Base-by-base conservation (phyloP, 1,140 invertebrate genomes). In the Zaprionus gabonicus region DNA sequence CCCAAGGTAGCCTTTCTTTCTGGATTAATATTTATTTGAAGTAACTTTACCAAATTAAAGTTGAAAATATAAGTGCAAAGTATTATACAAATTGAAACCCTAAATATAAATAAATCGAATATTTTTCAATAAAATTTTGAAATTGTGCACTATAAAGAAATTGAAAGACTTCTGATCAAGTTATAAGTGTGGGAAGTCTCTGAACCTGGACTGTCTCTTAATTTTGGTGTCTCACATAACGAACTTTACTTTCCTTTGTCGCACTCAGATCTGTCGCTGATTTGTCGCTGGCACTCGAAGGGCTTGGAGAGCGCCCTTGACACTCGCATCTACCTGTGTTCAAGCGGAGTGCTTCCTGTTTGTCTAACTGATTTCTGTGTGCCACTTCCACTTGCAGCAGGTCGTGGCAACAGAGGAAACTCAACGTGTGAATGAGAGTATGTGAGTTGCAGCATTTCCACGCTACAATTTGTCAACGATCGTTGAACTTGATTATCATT, bases 351-450 rank as follows among this genome's bases (percentile, higher is more conserved):
- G 25, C 55, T 87, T 87, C 83, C 83, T 87, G 83, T 87, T 87
- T 67, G 64, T 44, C 72, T 81, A 84, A 84, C 84, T 87, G 83
- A 87, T 87, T 87, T 87, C 84, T 78, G 79, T 86, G 70, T 69
- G 78, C 64, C 68, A 71, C 56, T 72, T 62, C 58, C 66, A 49
- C 63, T 63, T 56, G 34, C 67, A 66, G 46, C 58, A 70, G 66
- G 66, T 74, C 71, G 56, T 41, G 38, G 38, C 51, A 74, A 70
- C 66, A 28, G 27, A 57, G 17, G 23, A 58, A 25, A 77, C 78
- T 80, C 28, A 10, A 31, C 28, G 28, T 28, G 28, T 28, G 7
- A 28, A 28, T 28, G 28, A 2, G 27, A 31, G 27, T n/a, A 3
- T 27, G n/a, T 59, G 63, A 13, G 73, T 62, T 38, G 68, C 77